Conservation (phyloP, 1,140 invertebrate species). For the Trichonephila clavata region DNA sequence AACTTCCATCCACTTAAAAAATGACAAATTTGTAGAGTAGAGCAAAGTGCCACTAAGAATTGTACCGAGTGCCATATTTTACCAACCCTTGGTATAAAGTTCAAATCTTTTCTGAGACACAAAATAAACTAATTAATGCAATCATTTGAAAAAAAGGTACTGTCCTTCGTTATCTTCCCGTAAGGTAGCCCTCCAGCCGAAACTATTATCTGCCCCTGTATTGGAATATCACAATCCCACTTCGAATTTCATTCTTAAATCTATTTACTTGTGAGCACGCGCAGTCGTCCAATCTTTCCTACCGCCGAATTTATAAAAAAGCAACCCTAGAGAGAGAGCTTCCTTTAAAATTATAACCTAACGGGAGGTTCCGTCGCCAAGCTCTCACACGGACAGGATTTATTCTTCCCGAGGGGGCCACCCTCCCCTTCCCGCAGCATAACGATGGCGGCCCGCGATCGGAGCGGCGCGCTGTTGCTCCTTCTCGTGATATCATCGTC, state of each 20-base stretch:
- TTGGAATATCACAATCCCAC: no score
- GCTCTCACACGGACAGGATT: slow-evolving; percentile 5
- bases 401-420: slow-evolving; percentile 6
- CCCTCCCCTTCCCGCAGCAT: background rate
- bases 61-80: no score
- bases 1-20: no score
- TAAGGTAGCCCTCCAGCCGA: no score
- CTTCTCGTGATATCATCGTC: slow-evolving; percentile 2
- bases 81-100: no score
- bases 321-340: background rate
- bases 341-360: slow-evolving; percentile 23
- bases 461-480: slow-evolving; percentile 18
- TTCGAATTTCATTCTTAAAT: background rate
- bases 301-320: background rate
- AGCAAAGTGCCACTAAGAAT: no score
- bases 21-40: no score
- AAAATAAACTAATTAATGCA: no score
- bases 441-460: slow-evolving; percentile 37
- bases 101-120: no score
- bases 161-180: no score
- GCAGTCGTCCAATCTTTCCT: background rate
- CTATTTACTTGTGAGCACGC: background rate
- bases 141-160: no score
- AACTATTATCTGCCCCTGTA: no score
- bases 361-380: slow-evolving; percentile 14